Base-by-base conservation (phyloP, 2,888 invertebrate species). In the Lasioglossum figueresi region DNA sequence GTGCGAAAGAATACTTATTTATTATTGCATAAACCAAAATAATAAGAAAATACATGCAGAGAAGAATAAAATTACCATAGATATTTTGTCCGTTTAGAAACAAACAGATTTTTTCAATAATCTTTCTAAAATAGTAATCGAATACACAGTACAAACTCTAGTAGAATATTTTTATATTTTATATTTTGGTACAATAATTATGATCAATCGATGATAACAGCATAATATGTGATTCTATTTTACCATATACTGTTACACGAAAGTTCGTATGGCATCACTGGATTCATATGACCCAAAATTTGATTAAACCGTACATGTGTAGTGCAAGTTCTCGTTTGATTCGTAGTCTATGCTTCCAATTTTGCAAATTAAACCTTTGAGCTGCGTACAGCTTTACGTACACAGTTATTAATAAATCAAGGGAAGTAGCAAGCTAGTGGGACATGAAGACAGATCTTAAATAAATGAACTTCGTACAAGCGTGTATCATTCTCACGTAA, bases 351-450 rank as follows among this genome's bases (percentile, higher is more conserved):
- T 12, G 48, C 43, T 43, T 27, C 48, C 45, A 10, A 48, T 40
- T 63, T 81, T 16, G 59, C 34, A 43, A 76, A 81, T 76, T 52
- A 76, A 63, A 70, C 52, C 34, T 52, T 52, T 43, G 81, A 83
- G 43, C n/a, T 37, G 27, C 31, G 48, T 63, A 71, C 14, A 34
- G 27, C 59, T 19, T 48, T 23, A 59, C 14, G 45, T 19, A 37
- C 27, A 14, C 34, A 12, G 2, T 56, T 19, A 66, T 43, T 37
- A 72, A 73, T 66, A 79, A 43, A 79, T 72, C 5, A 59, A 5
- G 43, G 56, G 56, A 72, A 16, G 4, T 71, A 5, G 34, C 8
- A 68, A 37, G 66, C 23, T 68, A 8, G 66, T 23, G 66, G 23
- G 19, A 10, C 19, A 37, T 23, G 23, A 23, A 37, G 14, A 4